Evolutionary conservation across 1,140 invertebrate species (phyloP), one percentile per base, ranked within the genome.

Genomic region (Portunus trituberculatus): DNA sequence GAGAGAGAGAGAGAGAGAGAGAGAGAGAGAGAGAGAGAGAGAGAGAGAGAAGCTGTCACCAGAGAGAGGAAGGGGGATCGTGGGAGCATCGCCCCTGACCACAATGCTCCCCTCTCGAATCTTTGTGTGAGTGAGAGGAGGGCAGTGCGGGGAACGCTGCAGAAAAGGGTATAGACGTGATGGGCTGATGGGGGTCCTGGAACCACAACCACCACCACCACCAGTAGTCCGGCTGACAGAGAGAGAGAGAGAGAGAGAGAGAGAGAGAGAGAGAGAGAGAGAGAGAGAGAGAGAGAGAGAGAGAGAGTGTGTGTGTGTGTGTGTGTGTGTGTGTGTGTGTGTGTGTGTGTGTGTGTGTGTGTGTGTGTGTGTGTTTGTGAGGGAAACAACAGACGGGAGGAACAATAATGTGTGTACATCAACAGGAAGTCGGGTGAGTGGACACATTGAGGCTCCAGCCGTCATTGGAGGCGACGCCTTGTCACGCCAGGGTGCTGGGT

Each of bases 171-270:
- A 59, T 39, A 39, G 39, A 39, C 52, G 52, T 76, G 67, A 76
- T 25, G n/a, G 67, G 67, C 67, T 76, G 67, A 8, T 76, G 67
- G 67, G 67, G 8, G 39, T 39, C 39, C 1, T 39, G 39, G 6
- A 39, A 39, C 39, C 20, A 76, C n/a, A 0, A 20, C 4, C 10
- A 20, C n/a, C 67, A 76, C 20, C 25, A 76, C 20, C n/a, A 76
- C 10, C 1, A 76, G 67, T 25, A 76, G 67, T 25, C n/a, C n/a
- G n/a, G n/a, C n/a, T n/a, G 52, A 59, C 3, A 59, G 67, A 76
- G 67, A 76, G 67, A 76, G 67, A 76, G 67, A 76, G 67, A 76
- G 67, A 76, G 67, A 76, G 67, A 76, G 67, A 76, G 67, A 59
- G 52, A 59, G 52, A 59, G 52, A 59, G 52, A 59, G 52, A 59